Evolutionary conservation across 1,140 invertebrate genomes (phyloP).

Genomic region (Ips typographus): DNA sequence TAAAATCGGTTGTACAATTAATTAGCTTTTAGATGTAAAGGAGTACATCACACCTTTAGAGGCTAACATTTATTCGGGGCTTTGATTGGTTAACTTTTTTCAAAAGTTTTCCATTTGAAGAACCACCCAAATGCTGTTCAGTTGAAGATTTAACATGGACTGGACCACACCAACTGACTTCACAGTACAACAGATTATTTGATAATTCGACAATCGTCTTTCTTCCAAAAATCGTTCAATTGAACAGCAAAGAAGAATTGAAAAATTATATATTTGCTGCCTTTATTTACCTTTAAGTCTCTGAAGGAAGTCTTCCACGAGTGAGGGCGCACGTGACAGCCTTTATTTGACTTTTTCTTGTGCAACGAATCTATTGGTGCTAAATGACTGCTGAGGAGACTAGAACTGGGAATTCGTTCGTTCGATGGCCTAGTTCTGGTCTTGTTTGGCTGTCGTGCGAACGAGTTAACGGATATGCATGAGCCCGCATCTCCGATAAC

Average conservation of each 20-base stretch:
- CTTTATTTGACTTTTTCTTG: slow-evolving; percentile 37
- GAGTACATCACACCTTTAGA: slow-evolving; percentile 42
- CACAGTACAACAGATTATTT: no score
- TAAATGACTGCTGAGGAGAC: slow-evolving; percentile 46
- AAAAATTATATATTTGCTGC: slow-evolving; percentile 29
- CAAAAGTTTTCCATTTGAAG: no score
- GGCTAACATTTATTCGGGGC: background rate
- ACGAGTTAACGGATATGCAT: slow-evolving; percentile 40
- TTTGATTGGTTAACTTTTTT: no score
- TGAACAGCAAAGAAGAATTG: background rate
- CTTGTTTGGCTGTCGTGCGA: slow-evolving; percentile 33
- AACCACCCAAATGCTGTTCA: no score
- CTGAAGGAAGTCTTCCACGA: slow-evolving; percentile 50
- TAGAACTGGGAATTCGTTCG: slow-evolving; percentile 24
- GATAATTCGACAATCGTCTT: no score
- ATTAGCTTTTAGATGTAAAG: background rate
- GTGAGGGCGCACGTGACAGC: slow-evolving; percentile 26
- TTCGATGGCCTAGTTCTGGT: slow-evolving; percentile 23
- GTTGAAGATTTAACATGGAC: no score
- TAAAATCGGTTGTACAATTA: no score
- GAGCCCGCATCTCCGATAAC: slow-evolving; percentile 44
- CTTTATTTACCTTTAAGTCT: slow-evolving; percentile 40
- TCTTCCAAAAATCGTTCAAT: background rate
- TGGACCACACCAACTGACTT: no score
- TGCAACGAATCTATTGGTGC: slow-evolving; percentile 53